phyloP scores from a whole-genome alignment of 1,140 invertebrate species.

The Microvelia longipes region DNA sequence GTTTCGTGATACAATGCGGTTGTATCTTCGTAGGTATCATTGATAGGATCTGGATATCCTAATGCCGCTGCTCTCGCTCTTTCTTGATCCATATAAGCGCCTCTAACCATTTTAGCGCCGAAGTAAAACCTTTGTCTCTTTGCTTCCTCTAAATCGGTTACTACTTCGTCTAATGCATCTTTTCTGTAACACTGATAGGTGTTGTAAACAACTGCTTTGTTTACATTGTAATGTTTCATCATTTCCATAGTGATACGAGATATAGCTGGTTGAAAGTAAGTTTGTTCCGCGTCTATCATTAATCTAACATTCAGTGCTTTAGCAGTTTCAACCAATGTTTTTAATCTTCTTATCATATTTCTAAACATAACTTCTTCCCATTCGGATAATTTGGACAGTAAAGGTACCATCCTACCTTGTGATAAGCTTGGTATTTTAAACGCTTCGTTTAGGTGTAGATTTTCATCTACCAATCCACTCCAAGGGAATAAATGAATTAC shows the following conservation, averaged over 20 bases:
- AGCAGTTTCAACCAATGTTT: conserved; percentile 70
- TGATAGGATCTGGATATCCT: conserved; percentile 89
- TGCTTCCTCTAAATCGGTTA: conserved; percentile 84
- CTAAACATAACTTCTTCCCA: conserved; percentile 97
- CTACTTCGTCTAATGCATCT: conserved; percentile 72
- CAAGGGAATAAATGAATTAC: conserved; percentile 95
- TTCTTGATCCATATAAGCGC: conserved; percentile 97
- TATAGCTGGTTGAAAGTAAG: conserved; percentile 98
- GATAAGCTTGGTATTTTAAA: conserved; percentile 86
- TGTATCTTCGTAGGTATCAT: conserved; percentile 79
- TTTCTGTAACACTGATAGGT: conserved; percentile 98
- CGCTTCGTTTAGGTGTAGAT: conserved; percentile 72
- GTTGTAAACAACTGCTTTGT: conserved; percentile 86
- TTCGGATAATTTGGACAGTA: conserved; percentile 75
- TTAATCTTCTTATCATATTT: conserved; percentile 88
- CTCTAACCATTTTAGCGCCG: conserved; percentile 91
- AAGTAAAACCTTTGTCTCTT: conserved; percentile 92
- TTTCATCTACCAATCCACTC: conserved; percentile 86
- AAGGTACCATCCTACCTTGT: conserved; percentile 57
- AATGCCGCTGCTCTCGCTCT: conserved; percentile 69
- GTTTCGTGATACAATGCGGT: conserved; percentile 80
- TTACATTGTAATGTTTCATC: conserved; percentile 91
- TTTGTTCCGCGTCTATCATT: conserved; percentile 99
- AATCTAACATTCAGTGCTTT: conserved; percentile 80
- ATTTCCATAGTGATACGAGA: conserved; percentile 90